Evolutionary conservation across 2,113 vertebrate species (phyloP), one percentile per base, ranked within the genome.

Genomic region (Isichthys henryi): DNA sequence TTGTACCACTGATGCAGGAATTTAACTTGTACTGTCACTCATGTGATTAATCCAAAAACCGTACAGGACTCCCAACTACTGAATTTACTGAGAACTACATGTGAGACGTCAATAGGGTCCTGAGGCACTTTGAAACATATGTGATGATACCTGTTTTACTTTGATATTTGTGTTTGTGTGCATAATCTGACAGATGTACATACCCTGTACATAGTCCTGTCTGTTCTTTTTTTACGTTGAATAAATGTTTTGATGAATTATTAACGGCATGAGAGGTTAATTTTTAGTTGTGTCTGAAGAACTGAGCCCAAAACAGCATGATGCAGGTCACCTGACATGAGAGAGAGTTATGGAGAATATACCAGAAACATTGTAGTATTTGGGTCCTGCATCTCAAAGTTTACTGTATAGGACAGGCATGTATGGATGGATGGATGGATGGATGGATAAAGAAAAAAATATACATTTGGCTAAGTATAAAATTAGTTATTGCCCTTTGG

Each of bases 161-260:
- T 84, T 48, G 82, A 45, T 23, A 45, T 48, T 48, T 84, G 31
- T 19, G 15, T 84, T 84, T 48, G 11, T 84, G n/a, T 21, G 9
- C 31, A 39, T 46, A 46, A 48, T 46, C 21, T 84, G 82, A 48
- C 45, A 3, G 10, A 84, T 46, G 45, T 48, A 48, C 43, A 84
- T 48, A 46, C 5, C 23, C n/a, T 87, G 48, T 87, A 56, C 13
- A 87, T 31, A 87, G 8, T 85, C 13, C 31, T 39, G 5, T 48
- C 48, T 83, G 39, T 48, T 84, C 23, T 86, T 49, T 86, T 85
- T 87, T 15, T 52, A 35, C 27, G 15, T 39, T 87, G 48, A 87
- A 87, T 87, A 87, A 87, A 87, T 19, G 11, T 87, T 87, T 87
- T 19, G n/a, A 53, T 35, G 85, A 50, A 87, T 13, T 49, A 13